Conservation (phyloP, 2,113 vertebrate genomes). For the Corapipo altera region DNA sequence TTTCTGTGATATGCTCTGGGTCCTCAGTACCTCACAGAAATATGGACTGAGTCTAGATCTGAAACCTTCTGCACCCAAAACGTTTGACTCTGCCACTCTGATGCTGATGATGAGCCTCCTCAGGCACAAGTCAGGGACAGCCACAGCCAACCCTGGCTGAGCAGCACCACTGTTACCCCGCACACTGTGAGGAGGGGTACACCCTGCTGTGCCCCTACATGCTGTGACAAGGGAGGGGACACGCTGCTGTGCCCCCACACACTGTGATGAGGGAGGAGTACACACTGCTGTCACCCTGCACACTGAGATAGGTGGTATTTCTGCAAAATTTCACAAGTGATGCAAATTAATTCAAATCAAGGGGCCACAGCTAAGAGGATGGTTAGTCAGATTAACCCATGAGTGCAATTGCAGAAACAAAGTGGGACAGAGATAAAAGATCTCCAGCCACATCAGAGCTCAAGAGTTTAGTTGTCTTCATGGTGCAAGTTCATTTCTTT, state of each 20-base stretch:
- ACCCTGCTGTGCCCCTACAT: rapidly evolving
- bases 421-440: background rate
- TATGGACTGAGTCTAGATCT: rapidly evolving
- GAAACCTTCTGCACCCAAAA: background rate
- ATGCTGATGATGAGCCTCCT: rapidly evolving
- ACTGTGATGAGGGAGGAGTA: rapidly evolving
- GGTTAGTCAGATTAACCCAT: background rate
- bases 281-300: background rate
- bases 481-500: background rate
- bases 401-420: background rate
- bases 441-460: background rate
- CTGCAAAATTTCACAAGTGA: background rate
- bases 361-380: background rate
- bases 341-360: background rate
- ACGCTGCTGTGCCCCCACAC: background rate
- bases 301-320: background rate
- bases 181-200: rapidly evolving
- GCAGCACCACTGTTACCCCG: rapidly evolving
- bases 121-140: rapidly evolving
- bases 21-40: background rate
- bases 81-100: background rate
- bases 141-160: rapidly evolving
- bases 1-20: background rate
- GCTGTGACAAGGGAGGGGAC: too few relatives aligned
- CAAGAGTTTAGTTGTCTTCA: background rate